phyloP scores from a whole-genome alignment of 2,113 vertebrate genomes.

The Neogale vison region DNA sequence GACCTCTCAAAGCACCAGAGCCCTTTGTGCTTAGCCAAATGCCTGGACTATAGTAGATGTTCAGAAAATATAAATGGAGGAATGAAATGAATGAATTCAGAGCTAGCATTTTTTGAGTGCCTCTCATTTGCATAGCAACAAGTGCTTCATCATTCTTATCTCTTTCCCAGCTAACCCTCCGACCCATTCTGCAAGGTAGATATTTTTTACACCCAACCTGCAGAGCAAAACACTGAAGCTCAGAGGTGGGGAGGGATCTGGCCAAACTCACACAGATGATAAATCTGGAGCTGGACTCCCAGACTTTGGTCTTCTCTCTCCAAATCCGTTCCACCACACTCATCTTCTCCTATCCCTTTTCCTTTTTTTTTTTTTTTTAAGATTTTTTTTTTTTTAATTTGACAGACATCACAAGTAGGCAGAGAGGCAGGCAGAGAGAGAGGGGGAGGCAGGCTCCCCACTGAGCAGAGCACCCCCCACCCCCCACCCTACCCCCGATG shows the following conservation, averaged over 20 bases:
- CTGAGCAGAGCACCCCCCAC: too few species aligned
- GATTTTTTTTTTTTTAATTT: too few species aligned
- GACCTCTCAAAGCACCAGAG: not conserved
- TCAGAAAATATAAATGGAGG: not conserved
- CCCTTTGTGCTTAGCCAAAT: not conserved
- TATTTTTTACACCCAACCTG: slow-evolving; percentile 11
- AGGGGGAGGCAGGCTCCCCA: too few species aligned
- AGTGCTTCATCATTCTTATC: not conserved
- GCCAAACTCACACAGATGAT: not conserved
- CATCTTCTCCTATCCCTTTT: slow-evolving; percentile 20
- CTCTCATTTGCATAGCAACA: not conserved
- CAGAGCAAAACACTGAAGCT: not conserved
- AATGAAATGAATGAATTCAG: not conserved
- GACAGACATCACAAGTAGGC: too few species aligned
- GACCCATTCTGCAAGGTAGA: not conserved
- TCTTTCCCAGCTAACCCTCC: not conserved
- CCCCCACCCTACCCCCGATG: too few species aligned
- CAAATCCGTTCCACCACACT: not conserved
- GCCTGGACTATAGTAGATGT: not conserved
- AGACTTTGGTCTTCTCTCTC: not conserved
- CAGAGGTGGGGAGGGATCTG: not conserved
- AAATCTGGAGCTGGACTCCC: not conserved
- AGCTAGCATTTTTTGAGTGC: not conserved
- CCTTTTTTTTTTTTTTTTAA: not conserved
- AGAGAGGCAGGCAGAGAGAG: too few species aligned